phyloP scores from a whole-genome alignment of 64 coral and sea anemone genomes.

The Montipora foliosa region DNA sequence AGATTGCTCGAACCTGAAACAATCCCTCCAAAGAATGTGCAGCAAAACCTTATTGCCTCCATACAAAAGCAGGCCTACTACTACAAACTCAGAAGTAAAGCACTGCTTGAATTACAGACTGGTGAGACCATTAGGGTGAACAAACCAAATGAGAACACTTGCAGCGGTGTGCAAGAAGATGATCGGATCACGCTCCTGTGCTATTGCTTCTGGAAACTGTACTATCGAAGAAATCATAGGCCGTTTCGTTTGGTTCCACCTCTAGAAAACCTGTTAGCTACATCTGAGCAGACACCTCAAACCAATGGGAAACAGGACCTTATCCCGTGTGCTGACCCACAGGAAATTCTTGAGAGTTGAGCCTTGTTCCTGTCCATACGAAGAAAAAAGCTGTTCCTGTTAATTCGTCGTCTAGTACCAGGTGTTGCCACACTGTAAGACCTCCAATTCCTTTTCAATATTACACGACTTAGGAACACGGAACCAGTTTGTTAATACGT shows the following conservation, averaged over 20 bases:
- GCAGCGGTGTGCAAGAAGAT: background rate
- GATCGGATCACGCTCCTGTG: too few species aligned
- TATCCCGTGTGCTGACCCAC: constrained; percentile 10
- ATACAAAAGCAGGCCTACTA: too few species aligned
- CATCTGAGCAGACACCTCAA: background rate
- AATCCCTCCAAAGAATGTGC: background rate
- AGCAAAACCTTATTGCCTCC: background rate
- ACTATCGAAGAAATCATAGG: constrained; percentile 50
- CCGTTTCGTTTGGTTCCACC: constrained; percentile 46
- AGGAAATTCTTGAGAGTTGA: background rate
- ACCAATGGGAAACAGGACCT: background rate
- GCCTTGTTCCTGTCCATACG: background rate
- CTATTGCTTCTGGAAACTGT: constrained; percentile 15
- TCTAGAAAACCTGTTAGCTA: background rate
- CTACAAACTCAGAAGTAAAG: background rate
- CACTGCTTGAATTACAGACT: constrained; percentile 22
- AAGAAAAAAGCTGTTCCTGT: too few species aligned
- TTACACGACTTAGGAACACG: background rate
- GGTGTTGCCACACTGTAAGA: background rate
- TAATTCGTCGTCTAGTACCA: too few species aligned
- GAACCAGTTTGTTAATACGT: too few species aligned
- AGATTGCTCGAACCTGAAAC: background rate
- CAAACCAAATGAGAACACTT: constrained; percentile 18
- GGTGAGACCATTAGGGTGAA: background rate
- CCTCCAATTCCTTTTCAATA: background rate